Percentiles rank a stretch among this genome's conserved stretches.
Evolutionary conservation across 2,797 vertebrate genomes (phyloP).

Genomic region (Fratercula arctica): DNA sequence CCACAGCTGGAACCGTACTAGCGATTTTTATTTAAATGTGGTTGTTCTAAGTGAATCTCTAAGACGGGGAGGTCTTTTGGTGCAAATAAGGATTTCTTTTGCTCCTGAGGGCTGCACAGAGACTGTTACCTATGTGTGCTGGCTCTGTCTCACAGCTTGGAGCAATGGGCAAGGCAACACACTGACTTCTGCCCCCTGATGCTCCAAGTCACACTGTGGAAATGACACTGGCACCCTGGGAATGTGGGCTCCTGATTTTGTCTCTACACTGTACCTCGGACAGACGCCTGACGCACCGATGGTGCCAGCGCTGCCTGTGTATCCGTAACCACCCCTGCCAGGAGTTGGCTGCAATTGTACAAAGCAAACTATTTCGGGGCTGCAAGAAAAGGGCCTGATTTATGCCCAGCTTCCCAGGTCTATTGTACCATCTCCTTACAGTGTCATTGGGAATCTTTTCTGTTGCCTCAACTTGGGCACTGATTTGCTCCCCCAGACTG

Average conservation of each 20-base stretch:
- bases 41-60: neutral
- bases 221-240: neutral
- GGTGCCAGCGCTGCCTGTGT: neutral
- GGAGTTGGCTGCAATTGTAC: neutral
- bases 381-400: neutral
- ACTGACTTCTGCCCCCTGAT: neutral
- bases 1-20: neutral
- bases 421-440: neutral
- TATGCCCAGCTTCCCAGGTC: neutral
- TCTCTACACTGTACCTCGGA: accelerated
- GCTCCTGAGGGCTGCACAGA: neutral
- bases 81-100: neutral
- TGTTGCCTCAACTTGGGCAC: neutral
- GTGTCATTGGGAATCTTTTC: neutral
- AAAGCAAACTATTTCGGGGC: neutral
- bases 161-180: neutral
- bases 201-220: neutral
- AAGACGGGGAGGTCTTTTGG: neutral
- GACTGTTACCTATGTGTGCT: neutral
- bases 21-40: neutral
- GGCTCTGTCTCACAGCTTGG: neutral
- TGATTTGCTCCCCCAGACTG: neutral
- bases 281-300: accelerated
- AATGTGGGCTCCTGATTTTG: accelerated
- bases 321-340: neutral